Evolutionary conservation across 2,888 invertebrate genomes (phyloP).

Genomic region (Priocnemis perturbator): DNA sequence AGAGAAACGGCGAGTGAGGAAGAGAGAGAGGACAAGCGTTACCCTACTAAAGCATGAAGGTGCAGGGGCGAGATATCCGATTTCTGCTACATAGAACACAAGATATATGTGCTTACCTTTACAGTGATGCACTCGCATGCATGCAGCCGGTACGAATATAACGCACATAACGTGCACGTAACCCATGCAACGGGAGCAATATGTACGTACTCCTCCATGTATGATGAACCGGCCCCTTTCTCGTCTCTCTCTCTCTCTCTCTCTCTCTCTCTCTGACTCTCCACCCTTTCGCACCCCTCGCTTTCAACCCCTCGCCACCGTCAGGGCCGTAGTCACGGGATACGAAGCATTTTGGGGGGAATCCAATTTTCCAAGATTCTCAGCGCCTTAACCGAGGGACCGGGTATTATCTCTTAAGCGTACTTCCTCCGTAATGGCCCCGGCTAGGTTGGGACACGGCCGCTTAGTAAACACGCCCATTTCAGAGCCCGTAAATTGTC

Average conservation of each 20-base stretch:
- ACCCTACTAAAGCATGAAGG: background rate
- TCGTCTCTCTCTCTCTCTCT: background rate
- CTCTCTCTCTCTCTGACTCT: background rate
- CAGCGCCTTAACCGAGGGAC: conserved; percentile 40
- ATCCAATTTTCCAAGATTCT: conserved; percentile 62
- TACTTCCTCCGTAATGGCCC: conserved; percentile 48
- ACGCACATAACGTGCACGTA: conserved; percentile 13
- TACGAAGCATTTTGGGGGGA: conserved; percentile 13
- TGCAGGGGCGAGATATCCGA: conserved; percentile 9
- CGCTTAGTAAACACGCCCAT: conserved; percentile 53
- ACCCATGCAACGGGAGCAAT: conserved; percentile 36
- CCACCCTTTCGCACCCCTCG: too few relatives aligned
- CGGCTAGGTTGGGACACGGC: conserved; percentile 39
- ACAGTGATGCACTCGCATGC: conserved; percentile 1
- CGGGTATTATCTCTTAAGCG: conserved; percentile 53
- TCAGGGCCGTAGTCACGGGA: background rate
- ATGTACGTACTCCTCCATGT: conserved; percentile 37
- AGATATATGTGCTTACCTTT: conserved; percentile 10
- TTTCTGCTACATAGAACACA: conserved; percentile 7
- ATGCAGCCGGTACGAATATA: background rate
- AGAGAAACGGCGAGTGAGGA: conserved; percentile 19
- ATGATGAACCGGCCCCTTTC: conserved; percentile 38
- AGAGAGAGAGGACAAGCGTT: conserved; percentile 4
- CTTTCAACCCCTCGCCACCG: background rate
- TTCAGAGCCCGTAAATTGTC: conserved; percentile 46